phyloP scores from a whole-genome alignment of 1,140 invertebrate genomes.

The Orchestia grillus region DNA sequence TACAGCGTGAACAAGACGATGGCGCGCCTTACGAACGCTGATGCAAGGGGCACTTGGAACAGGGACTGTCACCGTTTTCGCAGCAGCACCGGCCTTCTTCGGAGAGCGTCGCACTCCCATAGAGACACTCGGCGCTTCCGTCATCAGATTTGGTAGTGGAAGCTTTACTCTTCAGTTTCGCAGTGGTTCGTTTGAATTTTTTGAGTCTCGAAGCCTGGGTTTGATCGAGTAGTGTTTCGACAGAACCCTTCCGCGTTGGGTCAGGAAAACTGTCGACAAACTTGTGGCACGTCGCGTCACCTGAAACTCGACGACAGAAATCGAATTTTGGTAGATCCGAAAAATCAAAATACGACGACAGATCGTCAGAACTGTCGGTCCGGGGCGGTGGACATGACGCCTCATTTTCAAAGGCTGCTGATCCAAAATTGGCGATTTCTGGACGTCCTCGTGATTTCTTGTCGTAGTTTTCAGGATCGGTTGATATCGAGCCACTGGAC shows the following conservation, averaged over 20 bases:
- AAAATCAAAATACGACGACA: not conserved
- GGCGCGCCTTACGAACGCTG: not conserved
- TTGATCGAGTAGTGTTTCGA: not conserved
- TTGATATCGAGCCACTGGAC: not conserved
- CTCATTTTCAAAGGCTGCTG: not conserved
- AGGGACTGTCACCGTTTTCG: not conserved
- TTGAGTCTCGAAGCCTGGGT: not conserved
- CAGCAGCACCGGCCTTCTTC: not conserved
- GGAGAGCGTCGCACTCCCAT: not conserved
- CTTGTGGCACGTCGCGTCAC: not conserved
- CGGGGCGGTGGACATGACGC: not conserved
- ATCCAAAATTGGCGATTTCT: not conserved
- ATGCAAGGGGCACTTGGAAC: not conserved
- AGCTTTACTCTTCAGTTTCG: not conserved
- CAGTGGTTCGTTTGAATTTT: not conserved
- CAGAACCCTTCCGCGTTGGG: not conserved
- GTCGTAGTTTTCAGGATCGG: not conserved
- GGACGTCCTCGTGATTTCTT: not conserved
- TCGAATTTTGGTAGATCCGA: not conserved
- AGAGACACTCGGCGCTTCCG: not conserved
- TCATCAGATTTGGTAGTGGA: not conserved
- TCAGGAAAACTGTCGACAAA: not conserved
- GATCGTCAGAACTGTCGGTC: not conserved
- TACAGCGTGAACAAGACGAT: constrained; percentile 29
- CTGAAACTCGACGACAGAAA: not conserved